A percentile compares a stretch with the other conserved stretches of the same genome.
Evolutionary conservation across 2,888 invertebrate species (phyloP).

Genomic region (Melanophora roralis): DNA sequence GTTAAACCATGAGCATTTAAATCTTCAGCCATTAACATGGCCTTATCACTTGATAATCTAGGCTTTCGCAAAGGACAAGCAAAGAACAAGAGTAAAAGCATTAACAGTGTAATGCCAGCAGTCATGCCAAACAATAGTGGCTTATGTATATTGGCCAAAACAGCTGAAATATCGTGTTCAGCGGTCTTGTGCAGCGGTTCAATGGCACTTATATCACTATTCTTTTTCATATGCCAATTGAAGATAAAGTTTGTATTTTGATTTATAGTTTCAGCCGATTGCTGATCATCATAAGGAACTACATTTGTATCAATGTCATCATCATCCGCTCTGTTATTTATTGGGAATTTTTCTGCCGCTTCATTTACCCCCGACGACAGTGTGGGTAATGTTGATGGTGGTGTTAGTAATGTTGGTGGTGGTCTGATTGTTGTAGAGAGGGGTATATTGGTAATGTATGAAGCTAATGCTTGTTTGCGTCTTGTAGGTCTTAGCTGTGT

Average conservation of each 20-base stretch:
- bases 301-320: slow-evolving; percentile 56
- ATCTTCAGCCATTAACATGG: slow-evolving; percentile 69
- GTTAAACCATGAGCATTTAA: slow-evolving; percentile 65
- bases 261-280: slow-evolving; percentile 65
- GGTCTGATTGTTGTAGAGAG: slow-evolving; percentile 26
- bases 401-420: not conserved
- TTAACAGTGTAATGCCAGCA: slow-evolving; percentile 67
- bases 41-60: slow-evolving; percentile 67
- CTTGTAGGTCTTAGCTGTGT: slow-evolving; percentile 23
- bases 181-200: slow-evolving; percentile 67
- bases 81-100: slow-evolving; percentile 66
- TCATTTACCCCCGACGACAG: not conserved
- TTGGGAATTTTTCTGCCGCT: slow-evolving; percentile 10
- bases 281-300: slow-evolving; percentile 59
- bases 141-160: slow-evolving; percentile 68
- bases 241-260: slow-evolving; percentile 67
- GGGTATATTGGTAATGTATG: slow-evolving; percentile 41
- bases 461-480: slow-evolving; percentile 30
- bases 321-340: slow-evolving; percentile 30
- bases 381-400: slow-evolving; percentile 10
- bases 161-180: slow-evolving; percentile 67
- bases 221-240: slow-evolving; percentile 66
- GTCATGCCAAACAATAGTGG: slow-evolving; percentile 69
- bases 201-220: slow-evolving; percentile 66
- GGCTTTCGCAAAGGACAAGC: slow-evolving; percentile 65